phyloP scores from a whole-genome alignment of 1,140 invertebrate genomes.

The Episyrphus balteatus region DNA sequence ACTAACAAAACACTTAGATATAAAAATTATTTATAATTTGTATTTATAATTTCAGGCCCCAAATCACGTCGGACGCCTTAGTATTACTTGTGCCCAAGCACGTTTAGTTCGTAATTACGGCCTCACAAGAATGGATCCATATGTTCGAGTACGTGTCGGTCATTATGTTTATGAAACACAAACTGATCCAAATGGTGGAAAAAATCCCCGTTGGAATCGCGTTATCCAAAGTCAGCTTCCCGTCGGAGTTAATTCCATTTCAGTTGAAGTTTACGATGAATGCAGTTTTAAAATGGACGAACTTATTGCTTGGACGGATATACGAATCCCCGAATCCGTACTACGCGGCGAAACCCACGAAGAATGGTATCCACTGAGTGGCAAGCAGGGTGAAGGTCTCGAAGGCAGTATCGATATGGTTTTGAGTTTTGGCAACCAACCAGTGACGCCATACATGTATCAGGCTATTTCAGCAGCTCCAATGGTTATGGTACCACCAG shows the following conservation, averaged over 20 bases:
- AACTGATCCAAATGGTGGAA: conserved; percentile 82
- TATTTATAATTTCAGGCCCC: conserved; percentile 36
- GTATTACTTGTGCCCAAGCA: conserved; percentile 73
- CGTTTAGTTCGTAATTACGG: conserved; percentile 95
- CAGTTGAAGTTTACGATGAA: conserved; percentile 94
- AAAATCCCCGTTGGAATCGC: conserved; percentile 58
- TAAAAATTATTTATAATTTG: not conserved
- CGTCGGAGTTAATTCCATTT: conserved; percentile 74
- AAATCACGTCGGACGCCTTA: conserved; percentile 61
- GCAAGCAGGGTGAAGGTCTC: conserved; percentile 84
- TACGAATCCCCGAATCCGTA: conserved; percentile 70
- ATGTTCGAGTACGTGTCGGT: conserved; percentile 82
- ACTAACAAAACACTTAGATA: not conserved
- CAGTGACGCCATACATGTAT: conserved; percentile 9
- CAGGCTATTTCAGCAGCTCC: conserved; percentile 26
- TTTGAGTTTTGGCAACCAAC: conserved; percentile 48
- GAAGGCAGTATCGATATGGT: conserved; percentile 79
- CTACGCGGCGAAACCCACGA: conserved; percentile 81
- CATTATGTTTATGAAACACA: conserved; percentile 92
- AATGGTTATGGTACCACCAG: conserved; percentile 52
- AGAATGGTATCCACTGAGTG: conserved; percentile 85
- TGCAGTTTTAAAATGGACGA: conserved; percentile 93
- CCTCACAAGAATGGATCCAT: conserved; percentile 91
- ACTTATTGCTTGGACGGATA: conserved; percentile 83
- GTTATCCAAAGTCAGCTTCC: conserved; percentile 62